Conservation (phyloP, 2,113 vertebrate genomes). For the Tamias sibiricus region DNA sequence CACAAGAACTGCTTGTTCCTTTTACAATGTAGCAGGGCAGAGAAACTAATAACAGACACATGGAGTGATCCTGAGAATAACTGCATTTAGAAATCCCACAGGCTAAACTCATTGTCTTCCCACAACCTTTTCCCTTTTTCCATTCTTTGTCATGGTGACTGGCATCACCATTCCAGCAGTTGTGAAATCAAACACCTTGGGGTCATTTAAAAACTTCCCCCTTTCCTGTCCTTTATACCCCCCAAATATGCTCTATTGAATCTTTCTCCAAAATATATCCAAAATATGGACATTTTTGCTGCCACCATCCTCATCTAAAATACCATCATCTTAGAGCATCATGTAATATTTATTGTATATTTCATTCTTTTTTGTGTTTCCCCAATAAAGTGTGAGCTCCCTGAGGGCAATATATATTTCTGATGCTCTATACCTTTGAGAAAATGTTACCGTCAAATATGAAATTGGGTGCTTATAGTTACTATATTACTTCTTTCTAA, state of each 20-base stretch:
- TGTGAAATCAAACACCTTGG: slow-evolving; percentile 18
- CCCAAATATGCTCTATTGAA: neutral
- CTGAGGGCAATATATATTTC: neutral
- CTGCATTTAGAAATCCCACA: slow-evolving; percentile 45
- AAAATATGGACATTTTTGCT: neutral
- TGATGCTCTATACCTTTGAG: neutral
- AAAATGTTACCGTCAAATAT: slow-evolving; percentile 14
- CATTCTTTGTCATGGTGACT: neutral
- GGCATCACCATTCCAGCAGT: neutral
- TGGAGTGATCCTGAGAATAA: slow-evolving; percentile 40
- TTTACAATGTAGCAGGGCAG: slow-evolving; percentile 36
- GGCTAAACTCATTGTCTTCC: neutral
- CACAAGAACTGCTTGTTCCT: slow-evolving; percentile 46
- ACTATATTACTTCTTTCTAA: neutral
- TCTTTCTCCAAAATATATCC: slow-evolving; percentile 2
- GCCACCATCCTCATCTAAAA: neutral
- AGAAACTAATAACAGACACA: slow-evolving; percentile 40
- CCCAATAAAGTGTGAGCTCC: neutral
- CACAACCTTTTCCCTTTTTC: neutral
- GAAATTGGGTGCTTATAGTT: neutral
- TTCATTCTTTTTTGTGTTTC: slow-evolving; percentile 34
- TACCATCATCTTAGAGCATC: neutral
- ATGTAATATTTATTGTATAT: neutral
- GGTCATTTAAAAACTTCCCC: neutral
- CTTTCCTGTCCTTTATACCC: neutral